These are phyloP conservation scores for Rhabdornis inornatus DNA, from an alignment of 2,113 vertebrate species.

Conservation along the genomic window DNA sequence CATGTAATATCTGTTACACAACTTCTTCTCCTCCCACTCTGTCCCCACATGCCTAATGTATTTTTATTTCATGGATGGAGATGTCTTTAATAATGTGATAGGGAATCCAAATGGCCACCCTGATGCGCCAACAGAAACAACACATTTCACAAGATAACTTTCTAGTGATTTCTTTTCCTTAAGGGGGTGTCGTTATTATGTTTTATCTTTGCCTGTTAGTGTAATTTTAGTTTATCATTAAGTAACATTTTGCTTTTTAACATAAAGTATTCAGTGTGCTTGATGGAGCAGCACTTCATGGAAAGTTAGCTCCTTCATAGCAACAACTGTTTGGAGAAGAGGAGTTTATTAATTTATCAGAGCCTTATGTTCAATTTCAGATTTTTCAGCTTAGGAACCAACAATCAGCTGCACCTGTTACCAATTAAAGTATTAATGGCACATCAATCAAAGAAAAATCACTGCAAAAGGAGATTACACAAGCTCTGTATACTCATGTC, in stretches of 20 bases:
- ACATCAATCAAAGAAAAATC: constrained; percentile 82
- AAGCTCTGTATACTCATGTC: constrained; percentile 67
- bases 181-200: constrained; percentile 71
- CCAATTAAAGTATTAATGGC: constrained; percentile 85
- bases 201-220: constrained; percentile 70
- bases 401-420: constrained; percentile 86
- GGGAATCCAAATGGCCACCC: constrained; percentile 65
- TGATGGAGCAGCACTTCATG: constrained; percentile 76
- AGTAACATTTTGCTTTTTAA: constrained; percentile 81
- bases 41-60: background rate
- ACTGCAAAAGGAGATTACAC: constrained; percentile 73
- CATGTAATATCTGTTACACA: constrained; percentile 33
- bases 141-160: constrained; percentile 72
- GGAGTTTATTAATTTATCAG: constrained; percentile 86
- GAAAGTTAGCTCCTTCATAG: constrained; percentile 78
- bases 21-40: background rate
- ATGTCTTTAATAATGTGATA: constrained; percentile 68
- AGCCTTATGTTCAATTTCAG: constrained; percentile 85
- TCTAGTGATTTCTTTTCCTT: constrained; percentile 73
- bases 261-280: constrained; percentile 81
- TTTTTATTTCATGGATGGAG: constrained; percentile 71
- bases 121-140: constrained; percentile 64
- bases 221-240: constrained; percentile 82
- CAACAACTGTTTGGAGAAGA: constrained; percentile 82
- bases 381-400: constrained; percentile 78